These are phyloP conservation scores for Setophaga petechia DNA, from an alignment of 2,113 vertebrate species.

Conservation along the genomic window DNA sequence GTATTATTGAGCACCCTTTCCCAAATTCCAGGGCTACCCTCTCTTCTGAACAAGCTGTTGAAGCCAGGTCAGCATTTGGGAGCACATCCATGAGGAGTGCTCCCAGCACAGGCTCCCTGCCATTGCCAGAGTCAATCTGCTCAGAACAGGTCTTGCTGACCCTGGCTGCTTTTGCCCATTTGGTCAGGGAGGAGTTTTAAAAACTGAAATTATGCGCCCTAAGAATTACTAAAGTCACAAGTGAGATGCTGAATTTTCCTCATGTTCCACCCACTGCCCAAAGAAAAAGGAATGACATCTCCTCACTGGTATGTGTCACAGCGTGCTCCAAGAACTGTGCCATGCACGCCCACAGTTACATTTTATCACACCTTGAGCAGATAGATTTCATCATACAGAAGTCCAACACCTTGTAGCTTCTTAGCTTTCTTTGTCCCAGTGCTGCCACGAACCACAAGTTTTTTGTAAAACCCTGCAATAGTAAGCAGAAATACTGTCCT, in stretches of 20 bases:
- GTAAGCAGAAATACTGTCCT: background rate
- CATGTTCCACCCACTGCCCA: background rate
- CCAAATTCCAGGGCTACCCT: background rate
- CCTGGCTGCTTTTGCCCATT: background rate
- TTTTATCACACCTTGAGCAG: background rate
- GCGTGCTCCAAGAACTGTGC: background rate
- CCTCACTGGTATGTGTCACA: fast-evolving
- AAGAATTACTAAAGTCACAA: background rate
- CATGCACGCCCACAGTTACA: fast-evolving
- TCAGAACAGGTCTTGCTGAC: background rate
- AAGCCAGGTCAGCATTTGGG: background rate
- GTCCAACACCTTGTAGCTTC: background rate
- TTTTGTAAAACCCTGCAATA: background rate
- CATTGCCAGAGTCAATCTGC: background rate
- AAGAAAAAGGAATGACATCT: background rate
- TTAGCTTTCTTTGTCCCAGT: background rate
- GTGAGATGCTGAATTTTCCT: background rate
- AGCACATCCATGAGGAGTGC: background rate
- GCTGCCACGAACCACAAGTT: background rate
- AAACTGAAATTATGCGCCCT: background rate
- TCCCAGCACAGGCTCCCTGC: background rate
- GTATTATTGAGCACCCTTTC: background rate
- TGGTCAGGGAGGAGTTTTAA: background rate
- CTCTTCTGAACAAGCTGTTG: background rate
- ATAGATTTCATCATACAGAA: background rate